These are phyloP conservation scores for Calcarius lapponicus DNA, from an alignment of 2,797 vertebrate genomes.

Conservation along the genomic window DNA sequence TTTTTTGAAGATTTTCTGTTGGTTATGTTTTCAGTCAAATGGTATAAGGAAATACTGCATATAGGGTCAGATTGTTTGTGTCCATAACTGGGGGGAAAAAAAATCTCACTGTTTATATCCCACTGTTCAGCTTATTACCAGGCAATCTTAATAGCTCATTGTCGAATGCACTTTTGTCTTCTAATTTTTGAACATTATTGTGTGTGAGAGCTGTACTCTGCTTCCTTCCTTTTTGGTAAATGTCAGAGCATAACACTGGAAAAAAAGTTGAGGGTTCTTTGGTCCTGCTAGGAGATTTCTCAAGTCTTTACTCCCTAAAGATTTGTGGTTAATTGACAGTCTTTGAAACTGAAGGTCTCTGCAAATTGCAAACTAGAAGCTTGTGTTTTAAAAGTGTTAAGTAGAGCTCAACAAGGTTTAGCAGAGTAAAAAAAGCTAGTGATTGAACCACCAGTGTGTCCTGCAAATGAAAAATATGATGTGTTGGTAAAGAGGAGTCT, in stretches of 20 bases:
- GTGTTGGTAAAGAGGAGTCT: background rate
- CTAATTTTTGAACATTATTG: background rate
- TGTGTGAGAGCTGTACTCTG: background rate
- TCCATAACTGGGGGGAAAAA: background rate
- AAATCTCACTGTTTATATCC: background rate
- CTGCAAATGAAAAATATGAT: background rate
- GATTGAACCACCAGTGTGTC: background rate
- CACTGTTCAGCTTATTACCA: background rate
- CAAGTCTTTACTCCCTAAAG: background rate
- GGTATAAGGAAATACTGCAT: background rate
- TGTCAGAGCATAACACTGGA: background rate
- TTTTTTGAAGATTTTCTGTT: background rate
- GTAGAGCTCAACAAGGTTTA: background rate
- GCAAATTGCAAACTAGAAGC: background rate
- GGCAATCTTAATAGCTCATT: background rate
- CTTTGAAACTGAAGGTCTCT: constrained; percentile 11
- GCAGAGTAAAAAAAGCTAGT: background rate
- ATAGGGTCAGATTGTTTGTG: background rate
- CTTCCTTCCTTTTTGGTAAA: background rate
- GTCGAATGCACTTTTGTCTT: background rate
- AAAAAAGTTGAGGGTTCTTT: background rate
- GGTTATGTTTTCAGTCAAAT: background rate
- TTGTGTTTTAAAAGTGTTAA: background rate
- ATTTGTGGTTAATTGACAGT: background rate
- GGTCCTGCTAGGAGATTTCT: background rate